Conservation (phyloP, 2,888 invertebrate genomes). For the Lysandra coridon region DNA sequence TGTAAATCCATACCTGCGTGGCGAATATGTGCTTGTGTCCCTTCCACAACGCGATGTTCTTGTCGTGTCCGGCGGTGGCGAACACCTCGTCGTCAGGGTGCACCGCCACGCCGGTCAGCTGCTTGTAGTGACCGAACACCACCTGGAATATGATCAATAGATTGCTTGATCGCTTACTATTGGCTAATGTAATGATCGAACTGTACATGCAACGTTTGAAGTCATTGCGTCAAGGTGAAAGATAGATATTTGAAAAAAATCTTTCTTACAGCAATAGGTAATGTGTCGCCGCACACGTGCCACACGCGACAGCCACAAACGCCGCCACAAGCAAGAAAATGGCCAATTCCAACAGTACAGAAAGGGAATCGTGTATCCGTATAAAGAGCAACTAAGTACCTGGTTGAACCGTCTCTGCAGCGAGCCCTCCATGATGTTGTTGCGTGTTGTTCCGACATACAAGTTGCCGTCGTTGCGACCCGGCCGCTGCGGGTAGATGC, state of each 20-base stretch:
- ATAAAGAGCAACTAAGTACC: conserved; percentile 52
- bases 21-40: conserved; percentile 93
- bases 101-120: conserved; percentile 92
- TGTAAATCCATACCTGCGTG: conserved; percentile 82
- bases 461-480: conserved; percentile 94
- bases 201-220: too few relatives aligned
- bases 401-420: conserved; percentile 93
- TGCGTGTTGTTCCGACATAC: conserved; percentile 94
- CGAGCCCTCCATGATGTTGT: conserved; percentile 94
- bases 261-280: too few relatives aligned
- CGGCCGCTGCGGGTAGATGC: conserved; percentile 92
- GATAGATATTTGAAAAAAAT: too few relatives aligned
- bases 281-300: too few relatives aligned
- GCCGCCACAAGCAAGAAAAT: too few relatives aligned
- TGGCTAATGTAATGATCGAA: neutral
- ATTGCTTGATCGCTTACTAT: conserved; percentile 1
- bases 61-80: conserved; percentile 95
- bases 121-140: conserved; percentile 93
- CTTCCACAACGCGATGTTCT: conserved; percentile 94
- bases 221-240: too few relatives aligned
- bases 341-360: too few relatives aligned
- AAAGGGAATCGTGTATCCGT: too few relatives aligned
- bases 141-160: conserved; percentile 68
- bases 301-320: too few relatives aligned
- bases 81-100: conserved; percentile 95